A percentile compares a stretch with the other conserved stretches of the same genome.
phyloP scores from a whole-genome alignment of 2,888 invertebrate genomes.

The Xestia c-nigrum region DNA sequence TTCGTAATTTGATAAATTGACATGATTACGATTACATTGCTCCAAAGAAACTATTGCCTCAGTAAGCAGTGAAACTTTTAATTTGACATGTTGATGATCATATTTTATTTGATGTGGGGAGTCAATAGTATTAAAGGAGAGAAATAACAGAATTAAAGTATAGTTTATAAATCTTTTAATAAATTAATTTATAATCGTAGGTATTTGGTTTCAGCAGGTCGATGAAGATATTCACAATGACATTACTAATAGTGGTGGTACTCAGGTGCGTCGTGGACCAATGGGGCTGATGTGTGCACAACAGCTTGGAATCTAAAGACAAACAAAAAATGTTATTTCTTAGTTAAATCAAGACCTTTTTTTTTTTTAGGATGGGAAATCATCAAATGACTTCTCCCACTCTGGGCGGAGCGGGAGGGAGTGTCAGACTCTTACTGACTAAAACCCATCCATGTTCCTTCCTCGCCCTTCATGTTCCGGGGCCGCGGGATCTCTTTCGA shows the following conservation, averaged over 20 bases:
- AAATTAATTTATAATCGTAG: conserved; percentile 50
- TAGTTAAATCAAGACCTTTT: too few species aligned
- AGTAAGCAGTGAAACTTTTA: background rate
- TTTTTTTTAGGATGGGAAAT: too few species aligned
- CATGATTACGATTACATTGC: conserved; percentile 32
- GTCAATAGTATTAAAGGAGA: background rate
- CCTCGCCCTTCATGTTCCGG: too few species aligned
- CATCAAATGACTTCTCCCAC: too few species aligned
- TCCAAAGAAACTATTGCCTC: background rate
- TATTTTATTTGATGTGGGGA: background rate
- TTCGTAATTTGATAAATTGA: conserved; percentile 38
- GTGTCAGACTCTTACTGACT: too few species aligned
- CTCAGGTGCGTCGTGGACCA: conserved; percentile 77
- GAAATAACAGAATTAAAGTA: conserved; percentile 9
- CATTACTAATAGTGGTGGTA: conserved; percentile 72
- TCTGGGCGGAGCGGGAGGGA: too few species aligned
- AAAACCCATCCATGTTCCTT: too few species aligned
- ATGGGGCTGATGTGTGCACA: conserved; percentile 82
- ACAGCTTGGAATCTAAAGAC: conserved; percentile 83
- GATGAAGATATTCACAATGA: conserved; percentile 13
- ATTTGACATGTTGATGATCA: background rate
- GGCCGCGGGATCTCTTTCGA: too few species aligned
- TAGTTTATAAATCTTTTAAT: conserved; percentile 55
- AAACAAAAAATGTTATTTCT: background rate
- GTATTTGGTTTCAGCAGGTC: conserved; percentile 57